phyloP scores from a whole-genome alignment of 2,888 invertebrate genomes.

The Adela reaumurella region DNA sequence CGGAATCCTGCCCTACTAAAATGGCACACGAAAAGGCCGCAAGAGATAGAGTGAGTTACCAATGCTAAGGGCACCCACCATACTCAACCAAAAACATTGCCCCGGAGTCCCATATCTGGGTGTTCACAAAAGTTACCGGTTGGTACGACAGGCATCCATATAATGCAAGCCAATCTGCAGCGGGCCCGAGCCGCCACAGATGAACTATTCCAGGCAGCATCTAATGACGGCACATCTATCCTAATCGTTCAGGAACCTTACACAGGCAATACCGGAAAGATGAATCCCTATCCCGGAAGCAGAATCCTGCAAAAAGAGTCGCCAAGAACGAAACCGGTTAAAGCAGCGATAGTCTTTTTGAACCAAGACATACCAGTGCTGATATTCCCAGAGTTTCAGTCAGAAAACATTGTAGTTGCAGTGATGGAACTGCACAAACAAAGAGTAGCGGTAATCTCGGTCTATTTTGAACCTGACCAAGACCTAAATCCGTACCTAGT shows the following conservation, averaged over 20 bases:
- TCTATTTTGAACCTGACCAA: constrained; percentile 11
- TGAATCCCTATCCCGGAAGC: neutral
- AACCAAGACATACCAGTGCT: constrained; percentile 3
- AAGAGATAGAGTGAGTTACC: too few relatives aligned
- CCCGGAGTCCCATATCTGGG: too few relatives aligned
- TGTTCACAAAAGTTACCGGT: too few relatives aligned
- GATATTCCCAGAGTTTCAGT: constrained; percentile 7
- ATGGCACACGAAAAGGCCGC: too few relatives aligned
- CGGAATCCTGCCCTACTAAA: too few relatives aligned
- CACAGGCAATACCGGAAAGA: neutral
- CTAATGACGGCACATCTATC: neutral
- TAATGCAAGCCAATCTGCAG: too few relatives aligned
- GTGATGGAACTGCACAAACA: constrained; percentile 8
- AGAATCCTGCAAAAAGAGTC: constrained; percentile 1
- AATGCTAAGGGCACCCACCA: constrained; percentile 10
- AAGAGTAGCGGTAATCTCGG: constrained; percentile 8
- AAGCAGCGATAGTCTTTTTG: constrained; percentile 8
- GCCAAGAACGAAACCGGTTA: constrained; percentile 1
- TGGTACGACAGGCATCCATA: too few relatives aligned
- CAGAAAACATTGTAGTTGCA: constrained; percentile 9
- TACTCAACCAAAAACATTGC: neutral
- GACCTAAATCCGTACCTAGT: constrained; percentile 8
- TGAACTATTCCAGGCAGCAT: too few relatives aligned
- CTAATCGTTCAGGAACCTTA: constrained; percentile 9
- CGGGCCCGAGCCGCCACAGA: too few relatives aligned